Percentiles rank a stretch among this genome's conserved stretches.
These are phyloP conservation scores for Rousettus madagascariensis DNA, from an alignment of 2,797 vertebrate genomes.

Conservation along the genomic window DNA sequence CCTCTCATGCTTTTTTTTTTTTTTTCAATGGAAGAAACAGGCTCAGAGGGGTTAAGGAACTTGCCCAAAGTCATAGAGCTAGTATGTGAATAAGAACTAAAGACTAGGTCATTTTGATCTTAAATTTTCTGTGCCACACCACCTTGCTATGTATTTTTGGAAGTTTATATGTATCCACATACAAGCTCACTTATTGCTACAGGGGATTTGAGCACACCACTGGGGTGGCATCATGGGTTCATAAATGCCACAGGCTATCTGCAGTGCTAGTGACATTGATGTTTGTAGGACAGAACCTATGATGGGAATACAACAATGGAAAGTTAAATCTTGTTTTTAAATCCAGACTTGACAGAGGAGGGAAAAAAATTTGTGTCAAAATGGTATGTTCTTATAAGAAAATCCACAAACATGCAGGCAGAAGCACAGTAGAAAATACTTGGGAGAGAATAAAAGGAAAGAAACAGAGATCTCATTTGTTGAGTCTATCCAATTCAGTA, in stretches of 20 bases:
- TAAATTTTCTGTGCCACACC: neutral
- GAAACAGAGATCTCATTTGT: neutral
- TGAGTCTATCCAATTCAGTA: neutral
- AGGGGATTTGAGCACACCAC: neutral
- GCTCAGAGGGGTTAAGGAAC: conserved; percentile 16
- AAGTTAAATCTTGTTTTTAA: conserved; percentile 25
- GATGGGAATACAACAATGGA: neutral
- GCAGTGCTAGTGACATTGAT: neutral
- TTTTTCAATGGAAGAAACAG: neutral
- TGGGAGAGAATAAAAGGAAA: neutral
- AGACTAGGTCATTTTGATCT: neutral
- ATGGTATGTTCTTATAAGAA: neutral
- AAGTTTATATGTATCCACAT: neutral
- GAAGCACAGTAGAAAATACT: neutral
- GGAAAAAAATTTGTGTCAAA: neutral
- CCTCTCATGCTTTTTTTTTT: neutral
- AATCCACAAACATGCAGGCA: neutral
- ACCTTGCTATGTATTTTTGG: neutral
- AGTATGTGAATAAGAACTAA: neutral
- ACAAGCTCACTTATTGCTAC: neutral
- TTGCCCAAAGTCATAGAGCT: conserved; percentile 6
- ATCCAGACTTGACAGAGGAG: neutral
- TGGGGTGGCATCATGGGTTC: neutral
- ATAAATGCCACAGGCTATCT: neutral
- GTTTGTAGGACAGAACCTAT: neutral